These are phyloP conservation scores for Trachymyrmex septentrionalis DNA, from an alignment of 1,140 invertebrate species.

Conservation along the genomic window DNA sequence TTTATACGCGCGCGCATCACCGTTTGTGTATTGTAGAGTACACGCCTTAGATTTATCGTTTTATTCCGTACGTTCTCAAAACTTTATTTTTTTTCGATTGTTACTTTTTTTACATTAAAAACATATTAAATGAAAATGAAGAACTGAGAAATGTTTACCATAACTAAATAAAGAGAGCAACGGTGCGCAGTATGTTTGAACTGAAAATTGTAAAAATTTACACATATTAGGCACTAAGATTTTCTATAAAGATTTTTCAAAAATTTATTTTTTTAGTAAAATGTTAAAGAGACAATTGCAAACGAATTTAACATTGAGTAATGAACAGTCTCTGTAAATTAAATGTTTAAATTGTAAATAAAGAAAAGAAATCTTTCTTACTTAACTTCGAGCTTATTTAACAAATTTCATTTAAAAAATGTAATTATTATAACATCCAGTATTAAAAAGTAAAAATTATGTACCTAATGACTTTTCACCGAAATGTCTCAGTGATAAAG, in stretches of 20 bases:
- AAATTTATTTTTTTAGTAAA: neutral
- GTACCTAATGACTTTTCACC: neutral
- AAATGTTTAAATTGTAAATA: neutral
- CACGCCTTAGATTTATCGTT: too few species aligned
- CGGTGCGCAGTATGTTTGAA: too few species aligned
- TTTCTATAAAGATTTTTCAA: neutral
- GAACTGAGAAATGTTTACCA: too few species aligned
- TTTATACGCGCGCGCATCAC: too few species aligned
- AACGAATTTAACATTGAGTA: neutral
- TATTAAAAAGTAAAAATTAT: conserved; percentile 8
- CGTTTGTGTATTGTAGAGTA: too few species aligned
- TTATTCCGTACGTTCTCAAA: too few species aligned
- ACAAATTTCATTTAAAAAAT: neutral
- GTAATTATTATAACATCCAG: neutral
- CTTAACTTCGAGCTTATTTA: neutral
- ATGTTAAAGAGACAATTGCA: neutral
- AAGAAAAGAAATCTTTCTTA: neutral
- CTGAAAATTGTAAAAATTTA: too few species aligned
- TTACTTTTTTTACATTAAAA: too few species aligned
- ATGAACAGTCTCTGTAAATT: neutral
- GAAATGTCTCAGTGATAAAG: neutral
- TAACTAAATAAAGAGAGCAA: too few species aligned
- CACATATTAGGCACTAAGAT: too few species aligned
- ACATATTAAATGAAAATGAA: too few species aligned
- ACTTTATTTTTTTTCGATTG: too few species aligned